Percentiles rank a stretch among this genome's conserved stretches.
Evolutionary conservation across 2,797 vertebrate genomes (phyloP).

Genomic region (Salmo trutta): DNA sequence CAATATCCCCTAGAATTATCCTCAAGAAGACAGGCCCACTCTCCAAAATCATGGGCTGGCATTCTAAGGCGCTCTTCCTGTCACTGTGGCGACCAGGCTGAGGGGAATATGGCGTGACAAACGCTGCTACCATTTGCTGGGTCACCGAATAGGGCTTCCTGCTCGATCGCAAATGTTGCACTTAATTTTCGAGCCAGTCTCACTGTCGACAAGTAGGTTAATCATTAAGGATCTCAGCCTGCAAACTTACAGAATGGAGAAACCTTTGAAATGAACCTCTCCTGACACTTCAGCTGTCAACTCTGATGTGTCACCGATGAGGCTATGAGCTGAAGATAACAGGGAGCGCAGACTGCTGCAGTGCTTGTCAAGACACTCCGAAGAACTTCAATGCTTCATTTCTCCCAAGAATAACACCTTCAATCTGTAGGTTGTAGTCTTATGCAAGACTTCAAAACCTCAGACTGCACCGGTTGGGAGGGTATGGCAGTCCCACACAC

Average conservation of each 20-base stretch:
- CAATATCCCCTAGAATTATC: background rate
- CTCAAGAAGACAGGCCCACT: constrained; percentile 47
- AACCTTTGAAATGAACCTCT: constrained; percentile 6
- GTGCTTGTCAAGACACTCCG: background rate
- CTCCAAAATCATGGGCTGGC: constrained; percentile 58
- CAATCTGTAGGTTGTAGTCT: background rate
- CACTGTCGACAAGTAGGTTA: background rate
- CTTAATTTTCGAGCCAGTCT: constrained; percentile 48
- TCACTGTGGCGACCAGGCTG: constrained; percentile 64
- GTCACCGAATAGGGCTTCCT: constrained; percentile 64
- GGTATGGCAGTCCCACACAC: background rate
- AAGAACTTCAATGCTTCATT: background rate
- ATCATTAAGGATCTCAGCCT: background rate
- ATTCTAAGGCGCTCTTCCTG: constrained; percentile 48
- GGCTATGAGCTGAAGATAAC: background rate
- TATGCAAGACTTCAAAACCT: background rate
- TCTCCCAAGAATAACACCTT: background rate
- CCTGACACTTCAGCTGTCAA: background rate
- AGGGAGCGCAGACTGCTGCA: background rate
- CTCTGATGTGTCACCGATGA: constrained; percentile 1
- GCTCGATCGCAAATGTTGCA: constrained; percentile 51
- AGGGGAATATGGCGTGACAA: constrained; percentile 56
- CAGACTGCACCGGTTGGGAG: background rate
- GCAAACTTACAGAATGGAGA: background rate
- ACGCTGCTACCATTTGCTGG: constrained; percentile 58